Base-by-base conservation (phyloP, 2,113 vertebrate species). In the Thymallus thymallus region DNA sequence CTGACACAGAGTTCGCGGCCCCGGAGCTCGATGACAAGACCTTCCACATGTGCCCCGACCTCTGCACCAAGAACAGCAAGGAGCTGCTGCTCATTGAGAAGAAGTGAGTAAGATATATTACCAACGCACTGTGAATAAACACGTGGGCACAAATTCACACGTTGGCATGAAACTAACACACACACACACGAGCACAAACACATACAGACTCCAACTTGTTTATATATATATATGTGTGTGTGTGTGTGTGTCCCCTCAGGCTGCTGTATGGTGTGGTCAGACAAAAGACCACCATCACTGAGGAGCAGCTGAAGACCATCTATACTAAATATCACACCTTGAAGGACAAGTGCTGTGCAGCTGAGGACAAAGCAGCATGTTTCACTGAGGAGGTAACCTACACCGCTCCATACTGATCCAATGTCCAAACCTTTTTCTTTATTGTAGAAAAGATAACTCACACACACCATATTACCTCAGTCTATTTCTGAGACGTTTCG, bases 321-420 rank as follows among this genome's bases (percentile, higher is more conserved):
- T 14, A 5, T 29, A 7, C 22, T 9, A 32, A 23, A 6, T 74
- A 55, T 6, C 0, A 67, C 13, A 24, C 18, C 13, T 22, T 67
- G 72, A 29, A n/a, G n/a, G 6, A 12, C 4, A 74, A 68, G 48
- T 74, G 72, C 64, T 74, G 72, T 10, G 26, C 46, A 6, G 72
- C 32, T 23, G 72, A 41, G 20, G 48, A 74, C 24, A 41, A 58
- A 22, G 72, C 26, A 13, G 46, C 63, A 26, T 74, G 72, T 48
- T 56, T 74, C 46, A 30, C 23, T 2, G 30, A 63, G 3, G 72
- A 74, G 72, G 72, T 74, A 68, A 23, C 48, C 3, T 3, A 6
- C 48, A 13, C 48, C 1, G 14, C 16, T 51, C 16, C 3, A 5
- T 1, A 51, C 48, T 48, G 12, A 14, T 13, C 13, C 13, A 3